Evolutionary conservation across 2,888 invertebrate genomes (phyloP).

Genomic region (Orthonevra nobilis): DNA sequence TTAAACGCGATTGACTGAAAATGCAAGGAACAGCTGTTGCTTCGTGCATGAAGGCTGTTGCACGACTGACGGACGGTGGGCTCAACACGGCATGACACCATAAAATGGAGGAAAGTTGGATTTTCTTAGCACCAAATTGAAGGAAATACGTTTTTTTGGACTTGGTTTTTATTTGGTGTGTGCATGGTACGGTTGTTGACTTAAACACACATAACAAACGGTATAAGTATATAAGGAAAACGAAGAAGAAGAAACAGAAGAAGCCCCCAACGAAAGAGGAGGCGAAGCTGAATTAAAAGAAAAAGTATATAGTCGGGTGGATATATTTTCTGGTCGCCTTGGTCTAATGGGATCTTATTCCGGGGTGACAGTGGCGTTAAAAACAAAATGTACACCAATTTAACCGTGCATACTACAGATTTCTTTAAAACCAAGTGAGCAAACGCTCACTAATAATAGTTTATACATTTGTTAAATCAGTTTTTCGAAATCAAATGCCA

Average conservation of each 20-base stretch:
- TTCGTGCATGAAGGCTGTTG: constrained; percentile 50
- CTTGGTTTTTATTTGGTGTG: constrained; percentile 23
- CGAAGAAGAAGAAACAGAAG: constrained; percentile 3
- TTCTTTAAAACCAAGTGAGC: no score
- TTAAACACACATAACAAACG: neutral
- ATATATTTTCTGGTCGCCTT: constrained; percentile 7
- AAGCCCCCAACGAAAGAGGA: constrained; percentile 1
- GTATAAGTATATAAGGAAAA: constrained; percentile 7
- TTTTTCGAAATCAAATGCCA: no score
- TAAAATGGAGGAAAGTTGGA: constrained; percentile 55
- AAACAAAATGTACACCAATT: no score
- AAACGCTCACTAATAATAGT: no score
- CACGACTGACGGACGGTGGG: constrained; percentile 58
- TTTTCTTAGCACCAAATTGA: constrained; percentile 42
- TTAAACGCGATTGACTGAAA: neutral
- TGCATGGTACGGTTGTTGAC: neutral
- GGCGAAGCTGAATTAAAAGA: neutral
- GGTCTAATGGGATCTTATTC: constrained; percentile 36
- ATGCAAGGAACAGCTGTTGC: constrained; percentile 39
- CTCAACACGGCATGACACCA: constrained; percentile 41
- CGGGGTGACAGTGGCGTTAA: constrained; percentile 24
- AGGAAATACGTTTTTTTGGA: constrained; percentile 38
- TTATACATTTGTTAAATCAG: no score
- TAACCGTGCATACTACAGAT: no score
- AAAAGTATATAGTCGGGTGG: constrained; percentile 18